A percentile compares a stretch with the other conserved stretches of the same genome.
phyloP scores from a whole-genome alignment of 2,888 invertebrate species.

The Anaspis maculata region DNA sequence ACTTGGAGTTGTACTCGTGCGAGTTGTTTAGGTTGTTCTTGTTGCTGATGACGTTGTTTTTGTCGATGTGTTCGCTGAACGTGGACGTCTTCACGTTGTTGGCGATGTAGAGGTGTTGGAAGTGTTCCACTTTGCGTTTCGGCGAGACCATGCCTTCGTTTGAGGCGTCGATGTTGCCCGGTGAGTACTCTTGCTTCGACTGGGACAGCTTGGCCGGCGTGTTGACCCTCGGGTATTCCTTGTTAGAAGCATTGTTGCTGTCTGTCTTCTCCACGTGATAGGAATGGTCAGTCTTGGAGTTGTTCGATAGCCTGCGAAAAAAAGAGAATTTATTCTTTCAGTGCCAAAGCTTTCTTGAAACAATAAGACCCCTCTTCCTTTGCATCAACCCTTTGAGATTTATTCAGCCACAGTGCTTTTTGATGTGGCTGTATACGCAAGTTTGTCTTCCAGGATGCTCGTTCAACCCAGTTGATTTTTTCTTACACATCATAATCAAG shows the following conservation, averaged over 20 bases:
- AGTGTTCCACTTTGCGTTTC: conserved; percentile 37
- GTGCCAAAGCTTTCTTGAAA: too few relatives aligned
- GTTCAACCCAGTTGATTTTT: too few relatives aligned
- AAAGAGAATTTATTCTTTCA: too few relatives aligned
- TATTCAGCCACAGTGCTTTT: too few relatives aligned
- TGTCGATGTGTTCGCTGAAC: conserved; percentile 36
- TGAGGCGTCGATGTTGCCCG: conserved; percentile 18
- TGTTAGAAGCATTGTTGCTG: conserved; percentile 22
- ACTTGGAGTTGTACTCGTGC: conserved; percentile 28
- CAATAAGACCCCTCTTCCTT: too few relatives aligned
- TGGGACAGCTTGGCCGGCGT: conserved; percentile 32
- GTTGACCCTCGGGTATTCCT: conserved; percentile 30
- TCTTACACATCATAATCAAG: too few relatives aligned
- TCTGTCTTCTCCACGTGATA: conserved; percentile 26
- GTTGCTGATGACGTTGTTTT: conserved; percentile 26
- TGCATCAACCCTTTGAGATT: too few relatives aligned
- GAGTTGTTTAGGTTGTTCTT: conserved; percentile 29
- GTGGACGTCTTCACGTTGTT: conserved; percentile 40
- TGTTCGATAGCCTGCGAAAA: conserved; percentile 49
- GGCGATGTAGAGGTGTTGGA: conserved; percentile 38
- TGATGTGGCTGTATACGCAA: too few relatives aligned
- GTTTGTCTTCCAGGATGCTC: too few relatives aligned
- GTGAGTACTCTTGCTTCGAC: conserved; percentile 23
- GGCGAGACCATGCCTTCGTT: conserved; percentile 39
- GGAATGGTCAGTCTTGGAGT: conserved; percentile 42